Evolutionary conservation across 1,140 invertebrate genomes (phyloP).

Genomic region (Sarcophaga peregrina): DNA sequence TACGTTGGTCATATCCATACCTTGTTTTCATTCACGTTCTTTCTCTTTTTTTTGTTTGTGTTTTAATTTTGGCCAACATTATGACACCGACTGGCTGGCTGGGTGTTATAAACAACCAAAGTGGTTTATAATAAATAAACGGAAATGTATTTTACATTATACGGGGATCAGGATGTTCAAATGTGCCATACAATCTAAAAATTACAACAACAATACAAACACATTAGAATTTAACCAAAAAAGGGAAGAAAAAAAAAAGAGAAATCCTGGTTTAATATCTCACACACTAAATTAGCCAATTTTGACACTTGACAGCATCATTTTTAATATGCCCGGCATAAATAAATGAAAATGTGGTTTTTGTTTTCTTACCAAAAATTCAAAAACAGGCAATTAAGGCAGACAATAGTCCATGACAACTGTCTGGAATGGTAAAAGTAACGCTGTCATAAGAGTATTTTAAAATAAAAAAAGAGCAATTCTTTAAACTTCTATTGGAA

Average conservation of each 20-base stretch:
- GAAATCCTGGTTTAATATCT: constrained; percentile 3
- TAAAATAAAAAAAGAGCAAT: too few relatives aligned
- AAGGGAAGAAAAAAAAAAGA: background rate
- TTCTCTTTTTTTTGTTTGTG: background rate
- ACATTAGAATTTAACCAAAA: too few relatives aligned
- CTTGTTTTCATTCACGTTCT: background rate
- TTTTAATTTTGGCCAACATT: background rate
- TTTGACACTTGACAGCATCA: background rate
- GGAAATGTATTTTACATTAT: constrained; percentile 19
- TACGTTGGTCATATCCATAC: background rate
- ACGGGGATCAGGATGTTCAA: constrained; percentile 15
- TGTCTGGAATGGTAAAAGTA: too few relatives aligned
- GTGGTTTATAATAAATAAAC: constrained; percentile 11
- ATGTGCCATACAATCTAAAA: constrained; percentile 15
- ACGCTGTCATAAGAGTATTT: too few relatives aligned
- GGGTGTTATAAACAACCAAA: background rate
- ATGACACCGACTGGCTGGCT: background rate
- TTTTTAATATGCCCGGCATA: background rate
- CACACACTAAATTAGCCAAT: constrained; percentile 11
- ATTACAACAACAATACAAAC: background rate
- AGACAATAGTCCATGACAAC: too few relatives aligned
- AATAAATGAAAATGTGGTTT: constrained; percentile 11
- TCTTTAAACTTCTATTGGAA: too few relatives aligned
- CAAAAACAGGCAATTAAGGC: too few relatives aligned
- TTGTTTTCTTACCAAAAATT: too few relatives aligned